Base-by-base conservation (phyloP, 1,140 invertebrate genomes). In the Arion vulgaris region DNA sequence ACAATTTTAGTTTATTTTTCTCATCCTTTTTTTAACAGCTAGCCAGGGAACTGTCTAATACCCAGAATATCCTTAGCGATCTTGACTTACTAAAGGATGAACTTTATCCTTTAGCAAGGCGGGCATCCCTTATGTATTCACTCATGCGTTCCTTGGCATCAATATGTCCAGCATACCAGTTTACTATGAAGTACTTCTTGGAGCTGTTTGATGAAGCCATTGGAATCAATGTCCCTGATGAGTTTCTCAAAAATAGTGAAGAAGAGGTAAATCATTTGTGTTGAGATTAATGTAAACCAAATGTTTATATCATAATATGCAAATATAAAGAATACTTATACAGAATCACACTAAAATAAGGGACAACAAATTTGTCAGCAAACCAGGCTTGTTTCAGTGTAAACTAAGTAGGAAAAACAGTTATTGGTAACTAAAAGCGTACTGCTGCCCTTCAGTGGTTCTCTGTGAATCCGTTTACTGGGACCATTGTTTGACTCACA, bases 201-300 rank as follows among this genome's bases (percentile, higher is more conserved):
- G 79, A 87, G 39, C 82, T 91, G 77, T 91, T 91, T 88, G 90
- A 92, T 86, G 90, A 91, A 78, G 89, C 90, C 28, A 86, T 91
- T 19, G 90, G 90, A 28, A 87, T 86, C 19, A 85, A 90, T 68
- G 75, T 90, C 0, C 90, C 89, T 36, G 80, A 81, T 38, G 87
- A 88, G 2, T 88, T 87, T 62, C 82, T 77, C 28, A 80, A 82
- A 51, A 87, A 86, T 19, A 71, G 53, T 28, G 81, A 85, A 51
- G 79, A 73, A 34, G 87, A 88, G 45, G 86, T 80, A 34, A 76
- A 32, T 2, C 4, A 69, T 69, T 69, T 69, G 15, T 13, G 5
- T 32, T 7, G 5, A 45, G 15, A 7, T 45, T 45, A 45, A 45
- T 66, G 26, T 66, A 9, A 5, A 66, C 5, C 5, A 66, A 32